Conservation (phyloP, 2,888 invertebrate species). For the Pheosia gnoma region DNA sequence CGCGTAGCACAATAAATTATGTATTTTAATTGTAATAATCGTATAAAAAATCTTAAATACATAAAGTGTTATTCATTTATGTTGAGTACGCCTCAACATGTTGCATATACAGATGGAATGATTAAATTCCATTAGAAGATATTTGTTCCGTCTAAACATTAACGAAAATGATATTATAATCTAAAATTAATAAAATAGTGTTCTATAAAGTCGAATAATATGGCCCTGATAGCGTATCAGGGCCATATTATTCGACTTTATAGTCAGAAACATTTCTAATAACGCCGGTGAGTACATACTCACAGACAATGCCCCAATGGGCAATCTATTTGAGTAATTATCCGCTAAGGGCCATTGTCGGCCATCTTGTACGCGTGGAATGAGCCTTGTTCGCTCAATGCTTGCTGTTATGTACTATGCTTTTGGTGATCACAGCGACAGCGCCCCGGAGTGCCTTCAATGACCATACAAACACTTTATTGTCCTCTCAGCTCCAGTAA, state of each 20-base stretch:
- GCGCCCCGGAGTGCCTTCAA: conserved; percentile 64
- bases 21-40: no score
- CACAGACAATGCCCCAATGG: conserved; percentile 81
- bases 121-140: no score
- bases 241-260: conserved; percentile 16
- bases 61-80: no score
- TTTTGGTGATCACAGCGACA: conserved; percentile 65
- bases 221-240: conserved; percentile 48
- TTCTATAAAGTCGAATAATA: conserved; percentile 11
- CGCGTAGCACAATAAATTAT: no score
- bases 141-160: background rate
- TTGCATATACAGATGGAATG: no score
- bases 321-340: conserved; percentile 84
- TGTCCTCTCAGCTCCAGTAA: conserved; percentile 47
- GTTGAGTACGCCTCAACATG: no score
- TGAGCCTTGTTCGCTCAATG: conserved; percentile 78
- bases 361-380: conserved; percentile 81
- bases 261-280: conserved; percentile 64
- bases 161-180: background rate
- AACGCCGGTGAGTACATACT: conserved; percentile 52
- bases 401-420: conserved; percentile 73
- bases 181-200: background rate
- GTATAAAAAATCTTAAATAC: no score
- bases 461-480: conserved; percentile 62
- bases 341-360: conserved; percentile 82